phyloP scores from a whole-genome alignment of 2,888 invertebrate species.

The Trichopria drosophilae region DNA sequence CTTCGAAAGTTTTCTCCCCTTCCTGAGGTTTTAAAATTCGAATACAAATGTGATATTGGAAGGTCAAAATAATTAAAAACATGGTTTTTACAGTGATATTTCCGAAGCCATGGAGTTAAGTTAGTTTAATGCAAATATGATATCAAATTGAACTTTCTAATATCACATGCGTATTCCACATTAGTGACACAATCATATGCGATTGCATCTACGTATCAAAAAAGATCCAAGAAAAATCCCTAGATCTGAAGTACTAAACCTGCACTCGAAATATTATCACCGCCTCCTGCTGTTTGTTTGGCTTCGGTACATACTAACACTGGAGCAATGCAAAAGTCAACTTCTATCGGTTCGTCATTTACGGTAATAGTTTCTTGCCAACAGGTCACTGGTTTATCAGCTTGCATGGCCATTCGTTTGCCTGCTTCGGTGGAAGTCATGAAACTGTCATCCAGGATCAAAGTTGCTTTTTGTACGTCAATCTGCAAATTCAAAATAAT shows the following conservation, averaged over 20 bases:
- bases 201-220: too few species aligned
- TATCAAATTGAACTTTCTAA: too few species aligned
- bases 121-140: too few species aligned
- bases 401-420: slow-evolving; percentile 68
- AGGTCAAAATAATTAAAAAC: too few species aligned
- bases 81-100: too few species aligned
- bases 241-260: slow-evolving; percentile 75
- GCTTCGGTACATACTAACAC: slow-evolving; percentile 82
- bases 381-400: slow-evolving; percentile 76
- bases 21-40: too few species aligned
- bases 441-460: slow-evolving; percentile 83
- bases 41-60: too few species aligned
- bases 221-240: slow-evolving; percentile 15
- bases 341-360: slow-evolving; percentile 51
- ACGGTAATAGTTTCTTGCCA: slow-evolving; percentile 71
- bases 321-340: slow-evolving; percentile 80
- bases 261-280: slow-evolving; percentile 87
- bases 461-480: slow-evolving; percentile 62
- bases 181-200: too few species aligned
- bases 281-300: slow-evolving; percentile 81
- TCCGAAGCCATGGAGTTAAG: too few species aligned
- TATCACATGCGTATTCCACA: too few species aligned
- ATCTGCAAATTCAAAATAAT: slow-evolving; percentile 52
- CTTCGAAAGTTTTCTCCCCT: too few species aligned
- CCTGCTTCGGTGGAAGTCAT: slow-evolving; percentile 67